Conservation (phyloP, 2,113 vertebrate genomes). For the Lontra canadensis region DNA sequence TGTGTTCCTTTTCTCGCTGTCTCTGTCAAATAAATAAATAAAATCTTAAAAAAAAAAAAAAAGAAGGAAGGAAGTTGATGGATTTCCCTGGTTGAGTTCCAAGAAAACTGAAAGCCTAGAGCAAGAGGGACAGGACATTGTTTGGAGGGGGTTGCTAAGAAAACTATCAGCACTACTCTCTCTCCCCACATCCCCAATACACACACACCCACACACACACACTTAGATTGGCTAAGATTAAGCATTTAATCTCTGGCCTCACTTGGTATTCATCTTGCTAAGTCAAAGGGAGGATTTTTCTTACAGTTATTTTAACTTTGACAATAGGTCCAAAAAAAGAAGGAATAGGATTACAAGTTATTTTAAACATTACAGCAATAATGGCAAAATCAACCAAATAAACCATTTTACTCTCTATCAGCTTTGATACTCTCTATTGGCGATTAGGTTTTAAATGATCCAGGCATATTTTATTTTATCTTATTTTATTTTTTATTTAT, state of each 20-base stretch:
- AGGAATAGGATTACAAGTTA: background rate
- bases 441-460: background rate
- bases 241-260: background rate
- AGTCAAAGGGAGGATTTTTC: background rate
- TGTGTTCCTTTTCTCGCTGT: no score
- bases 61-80: background rate
- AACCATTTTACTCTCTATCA: background rate
- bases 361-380: background rate
- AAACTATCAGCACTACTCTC: background rate
- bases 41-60: no score
- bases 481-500: no score
- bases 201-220: background rate
- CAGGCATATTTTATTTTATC: background rate
- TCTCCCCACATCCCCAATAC: background rate
- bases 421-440: background rate
- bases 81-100: background rate
- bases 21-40: no score
- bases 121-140: background rate
- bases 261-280: background rate
- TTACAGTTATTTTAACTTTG: background rate
- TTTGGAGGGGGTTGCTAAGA: background rate
- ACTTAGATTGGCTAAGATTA: background rate
- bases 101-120: background rate
- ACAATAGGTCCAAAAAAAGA: constrained; percentile 5
- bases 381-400: background rate